Conservation (phyloP, 2,113 vertebrate species). For the Pyxicephalus adspersus region DNA sequence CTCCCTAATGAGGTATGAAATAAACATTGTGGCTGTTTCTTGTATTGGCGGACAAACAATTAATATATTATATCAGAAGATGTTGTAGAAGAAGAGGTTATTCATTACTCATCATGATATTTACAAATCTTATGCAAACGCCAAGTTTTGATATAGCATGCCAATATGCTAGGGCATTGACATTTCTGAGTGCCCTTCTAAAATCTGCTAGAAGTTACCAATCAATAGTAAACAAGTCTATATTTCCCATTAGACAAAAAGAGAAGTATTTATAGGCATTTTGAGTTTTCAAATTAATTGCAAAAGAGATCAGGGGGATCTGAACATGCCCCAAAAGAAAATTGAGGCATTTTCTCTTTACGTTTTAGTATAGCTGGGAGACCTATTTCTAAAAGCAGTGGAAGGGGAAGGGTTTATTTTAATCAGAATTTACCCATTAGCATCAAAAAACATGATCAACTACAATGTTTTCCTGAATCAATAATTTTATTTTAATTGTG, state of each 20-base stretch:
- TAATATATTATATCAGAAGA: conserved; percentile 6
- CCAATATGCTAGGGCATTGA: background rate
- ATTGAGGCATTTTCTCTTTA: no score
- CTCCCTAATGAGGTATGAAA: conserved; percentile 6
- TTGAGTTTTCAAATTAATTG: background rate
- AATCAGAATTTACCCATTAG: no score
- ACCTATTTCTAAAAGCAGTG: no score
- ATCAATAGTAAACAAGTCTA: background rate
- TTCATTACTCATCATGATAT: conserved; percentile 12
- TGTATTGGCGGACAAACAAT: conserved; percentile 7
- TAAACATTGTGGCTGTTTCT: conserved; percentile 6
- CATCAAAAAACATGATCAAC: no score
- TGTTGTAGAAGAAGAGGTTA: background rate
- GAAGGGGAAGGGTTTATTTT: no score
- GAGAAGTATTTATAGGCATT: no score
- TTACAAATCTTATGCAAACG: background rate
- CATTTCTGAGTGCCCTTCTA: background rate
- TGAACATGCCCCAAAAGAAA: no score
- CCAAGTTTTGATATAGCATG: background rate
- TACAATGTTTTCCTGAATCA: no score
- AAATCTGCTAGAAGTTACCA: conserved; percentile 1
- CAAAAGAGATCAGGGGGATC: no score
- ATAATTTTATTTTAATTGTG: no score
- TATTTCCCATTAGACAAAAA: background rate
- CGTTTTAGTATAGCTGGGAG: no score